These are phyloP conservation scores for Ormyrus labotus DNA, from an alignment of 2,888 invertebrate genomes.

Conservation along the genomic window DNA sequence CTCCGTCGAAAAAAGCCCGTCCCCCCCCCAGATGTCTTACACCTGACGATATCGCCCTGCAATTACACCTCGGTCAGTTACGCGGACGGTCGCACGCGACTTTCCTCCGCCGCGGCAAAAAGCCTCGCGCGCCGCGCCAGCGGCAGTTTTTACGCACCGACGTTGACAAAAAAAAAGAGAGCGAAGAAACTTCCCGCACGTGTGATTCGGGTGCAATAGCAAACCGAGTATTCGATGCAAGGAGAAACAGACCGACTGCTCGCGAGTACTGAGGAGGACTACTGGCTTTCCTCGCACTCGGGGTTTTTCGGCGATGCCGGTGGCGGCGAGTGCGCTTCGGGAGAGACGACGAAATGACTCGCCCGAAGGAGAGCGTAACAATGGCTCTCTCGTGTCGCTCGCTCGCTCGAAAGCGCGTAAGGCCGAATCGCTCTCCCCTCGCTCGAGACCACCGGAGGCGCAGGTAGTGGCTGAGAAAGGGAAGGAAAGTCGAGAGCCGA, in stretches of 20 bases:
- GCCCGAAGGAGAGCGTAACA: slow-evolving; percentile 67
- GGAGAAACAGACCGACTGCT: no score
- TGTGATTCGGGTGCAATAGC: neutral
- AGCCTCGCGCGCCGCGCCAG: neutral
- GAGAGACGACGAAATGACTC: slow-evolving; percentile 55
- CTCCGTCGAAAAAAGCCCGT: no score
- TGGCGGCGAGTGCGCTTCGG: no score
- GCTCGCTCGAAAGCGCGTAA: neutral
- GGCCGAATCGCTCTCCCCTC: slow-evolving; percentile 21
- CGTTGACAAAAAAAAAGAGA: neutral
- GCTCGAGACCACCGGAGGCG: neutral
- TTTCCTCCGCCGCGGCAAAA: neutral
- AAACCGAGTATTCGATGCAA: no score
- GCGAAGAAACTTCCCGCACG: neutral
- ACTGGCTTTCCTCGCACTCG: no score
- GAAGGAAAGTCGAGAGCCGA: no score
- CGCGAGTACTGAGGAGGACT: no score
- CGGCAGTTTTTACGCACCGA: neutral
- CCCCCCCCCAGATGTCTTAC: neutral
- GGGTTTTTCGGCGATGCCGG: no score
- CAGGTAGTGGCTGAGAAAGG: neutral
- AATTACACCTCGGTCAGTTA: neutral
- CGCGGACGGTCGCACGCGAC: neutral
- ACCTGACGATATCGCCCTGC: neutral
- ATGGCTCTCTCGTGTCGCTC: slow-evolving; percentile 66